Conservation (phyloP, 2,113 vertebrate species). For the Etheostoma spectabile region DNA sequence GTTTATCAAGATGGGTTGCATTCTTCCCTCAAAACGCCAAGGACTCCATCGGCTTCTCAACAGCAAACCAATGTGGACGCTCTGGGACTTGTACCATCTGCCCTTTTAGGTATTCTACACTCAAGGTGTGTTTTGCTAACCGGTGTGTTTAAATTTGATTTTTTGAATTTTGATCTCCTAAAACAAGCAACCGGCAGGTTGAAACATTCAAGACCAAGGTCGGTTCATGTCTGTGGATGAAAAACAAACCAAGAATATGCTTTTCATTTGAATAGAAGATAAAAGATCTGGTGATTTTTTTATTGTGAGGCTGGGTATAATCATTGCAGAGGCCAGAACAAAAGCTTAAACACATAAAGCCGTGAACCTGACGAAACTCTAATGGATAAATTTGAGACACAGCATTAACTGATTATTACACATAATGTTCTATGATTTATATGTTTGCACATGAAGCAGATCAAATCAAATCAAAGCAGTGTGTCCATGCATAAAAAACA, state of each 20-base stretch:
- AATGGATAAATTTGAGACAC: conserved; percentile 3
- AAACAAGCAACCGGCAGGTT: conserved; percentile 8
- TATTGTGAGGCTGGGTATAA: background rate
- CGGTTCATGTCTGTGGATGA: background rate
- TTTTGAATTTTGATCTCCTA: background rate
- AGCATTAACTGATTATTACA: conserved; percentile 1
- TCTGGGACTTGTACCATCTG: background rate
- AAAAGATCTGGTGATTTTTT: background rate
- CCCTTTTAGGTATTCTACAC: background rate
- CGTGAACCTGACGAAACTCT: conserved; percentile 19
- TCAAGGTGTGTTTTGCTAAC: conserved; percentile 14
- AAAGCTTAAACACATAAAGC: conserved; percentile 9
- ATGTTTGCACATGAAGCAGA: background rate
- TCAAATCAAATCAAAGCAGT: background rate
- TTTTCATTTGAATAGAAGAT: background rate
- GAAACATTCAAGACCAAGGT: conserved; percentile 5
- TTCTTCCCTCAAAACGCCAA: conserved; percentile 27
- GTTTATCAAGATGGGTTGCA: conserved; percentile 31
- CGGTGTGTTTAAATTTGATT: background rate
- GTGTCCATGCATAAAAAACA: background rate
- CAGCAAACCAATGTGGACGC: background rate
- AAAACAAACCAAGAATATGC: background rate
- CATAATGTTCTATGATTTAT: conserved; percentile 11
- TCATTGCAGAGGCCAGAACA: conserved; percentile 1
- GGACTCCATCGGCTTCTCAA: conserved; percentile 18